These are phyloP conservation scores for Lepetodrilus schrolli DNA, from an alignment of 2,888 invertebrate genomes.

Conservation along the genomic window DNA sequence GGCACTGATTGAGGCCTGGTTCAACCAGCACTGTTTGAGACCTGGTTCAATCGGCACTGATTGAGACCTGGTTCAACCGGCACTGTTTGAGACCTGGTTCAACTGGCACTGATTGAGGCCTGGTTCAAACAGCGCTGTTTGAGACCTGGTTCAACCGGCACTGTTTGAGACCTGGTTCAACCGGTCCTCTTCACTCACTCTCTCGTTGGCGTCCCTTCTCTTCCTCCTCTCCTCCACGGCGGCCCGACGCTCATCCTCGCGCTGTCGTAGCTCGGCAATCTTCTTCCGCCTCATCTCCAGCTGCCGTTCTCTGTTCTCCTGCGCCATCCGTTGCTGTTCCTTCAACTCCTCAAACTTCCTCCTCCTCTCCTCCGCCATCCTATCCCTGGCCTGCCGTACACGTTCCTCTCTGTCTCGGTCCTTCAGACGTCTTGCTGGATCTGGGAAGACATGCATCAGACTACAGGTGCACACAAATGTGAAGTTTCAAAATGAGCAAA, in stretches of 20 bases:
- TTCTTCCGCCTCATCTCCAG: conserved; percentile 62
- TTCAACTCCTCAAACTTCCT: conserved; percentile 64
- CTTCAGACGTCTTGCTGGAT: conserved; percentile 57
- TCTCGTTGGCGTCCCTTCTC: conserved; percentile 59
- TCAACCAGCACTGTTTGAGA: no score
- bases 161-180: no score
- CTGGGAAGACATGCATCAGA: conserved; percentile 35
- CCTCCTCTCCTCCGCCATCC: conserved; percentile 62
- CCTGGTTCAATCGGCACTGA: no score
- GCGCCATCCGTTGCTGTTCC: conserved; percentile 65
- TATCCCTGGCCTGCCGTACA: conserved; percentile 56
- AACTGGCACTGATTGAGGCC: no score
- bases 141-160: no score
- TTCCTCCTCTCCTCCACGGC: conserved; percentile 67
- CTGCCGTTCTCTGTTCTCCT: conserved; percentile 67
- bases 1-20: no score
- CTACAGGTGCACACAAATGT: no score
- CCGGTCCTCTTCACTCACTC: conserved; percentile 58
- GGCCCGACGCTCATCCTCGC: conserved; percentile 63
- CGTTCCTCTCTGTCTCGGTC: conserved; percentile 66
- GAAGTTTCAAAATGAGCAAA: no score
- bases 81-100: no score
- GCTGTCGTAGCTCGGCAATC: conserved; percentile 64
- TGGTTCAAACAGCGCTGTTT: no score
- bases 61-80: no score